phyloP scores from a whole-genome alignment of 2,113 vertebrate genomes.

The Leucopsar rothschildi region DNA sequence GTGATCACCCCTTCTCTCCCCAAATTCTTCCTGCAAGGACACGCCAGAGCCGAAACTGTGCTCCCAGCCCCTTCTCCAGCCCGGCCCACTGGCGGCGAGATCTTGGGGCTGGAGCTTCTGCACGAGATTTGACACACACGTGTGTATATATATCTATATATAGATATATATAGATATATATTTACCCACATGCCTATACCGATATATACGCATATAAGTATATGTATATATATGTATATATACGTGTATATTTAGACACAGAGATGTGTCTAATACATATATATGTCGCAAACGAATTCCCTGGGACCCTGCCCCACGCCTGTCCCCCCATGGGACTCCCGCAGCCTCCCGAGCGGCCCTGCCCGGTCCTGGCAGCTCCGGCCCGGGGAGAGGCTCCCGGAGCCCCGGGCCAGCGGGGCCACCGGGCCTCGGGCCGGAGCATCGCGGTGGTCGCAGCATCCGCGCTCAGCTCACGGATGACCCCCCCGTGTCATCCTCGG shows the following conservation, averaged over 20 bases:
- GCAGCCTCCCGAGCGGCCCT: neutral
- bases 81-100: neutral
- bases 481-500: too few species aligned
- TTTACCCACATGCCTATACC: too few species aligned
- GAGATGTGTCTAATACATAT: too few species aligned
- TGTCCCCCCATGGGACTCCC: neutral
- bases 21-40: neutral
- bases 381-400: neutral
- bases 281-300: neutral
- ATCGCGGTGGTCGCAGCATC: neutral
- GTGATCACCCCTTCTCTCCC: neutral
- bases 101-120: neutral
- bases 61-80: neutral
- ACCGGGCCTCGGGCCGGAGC: neutral
- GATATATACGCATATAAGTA: neutral
- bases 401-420: neutral
- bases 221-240: fast-evolving
- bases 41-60: neutral
- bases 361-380: neutral
- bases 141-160: fast-evolving
- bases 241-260: too few species aligned
- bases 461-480: neutral
- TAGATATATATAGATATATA: too few species aligned
- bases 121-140: neutral
- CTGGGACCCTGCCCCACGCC: neutral